Base-by-base conservation (phyloP, 2,888 invertebrate genomes). In the Conops quadrifasciatus region DNA sequence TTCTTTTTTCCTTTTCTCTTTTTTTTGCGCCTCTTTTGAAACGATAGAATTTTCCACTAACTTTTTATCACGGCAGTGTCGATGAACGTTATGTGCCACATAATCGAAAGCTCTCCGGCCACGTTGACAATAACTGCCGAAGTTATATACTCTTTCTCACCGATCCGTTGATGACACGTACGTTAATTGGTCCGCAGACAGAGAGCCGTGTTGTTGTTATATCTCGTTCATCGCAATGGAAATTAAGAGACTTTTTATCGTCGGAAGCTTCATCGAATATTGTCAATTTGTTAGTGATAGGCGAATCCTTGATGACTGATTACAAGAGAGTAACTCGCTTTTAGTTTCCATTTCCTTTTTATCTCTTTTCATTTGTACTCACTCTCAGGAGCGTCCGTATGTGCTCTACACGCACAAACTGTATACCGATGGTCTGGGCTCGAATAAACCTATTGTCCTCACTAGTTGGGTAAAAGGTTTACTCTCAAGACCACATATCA, bases 341-440 rank as follows among this genome's bases (percentile, higher is more conserved):
- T 24, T 13, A 47, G n/a, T 56, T 64, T 36, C 9, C 4, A 7
- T 62, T 49, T 43, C 1, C 67, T 16, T 60, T n/a, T 28, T 5
- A 56, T 60, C 2, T 36, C 24, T 15, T 24, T 58, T 19, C 21
- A 21, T 58, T 58, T 0, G n/a, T 58, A 4, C 21, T 26, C 19
- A 11, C 30, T 26, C 13, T 7, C 47, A 91, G 90, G 91, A 91
- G 85, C 87, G 90, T 0, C 90, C 92, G 16, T 92, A 89, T 81
- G 91, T 93, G 76, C 83, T 94, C 65, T 93, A 92, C 80, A 93
- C 93, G 0, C 93, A 94, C 81, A 88, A 89, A 75, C 83, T 94
- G 53, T 93, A 90, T 80, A 88, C 89, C 0, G 93, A 93, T 82
- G 92, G 93, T 2, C 85, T 93, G 77, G 93, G 93, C 30, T 89